Evolutionary conservation across 2,797 vertebrate genomes (phyloP), one percentile per base, ranked within the genome.

Genomic region (Botia kubotai): DNA sequence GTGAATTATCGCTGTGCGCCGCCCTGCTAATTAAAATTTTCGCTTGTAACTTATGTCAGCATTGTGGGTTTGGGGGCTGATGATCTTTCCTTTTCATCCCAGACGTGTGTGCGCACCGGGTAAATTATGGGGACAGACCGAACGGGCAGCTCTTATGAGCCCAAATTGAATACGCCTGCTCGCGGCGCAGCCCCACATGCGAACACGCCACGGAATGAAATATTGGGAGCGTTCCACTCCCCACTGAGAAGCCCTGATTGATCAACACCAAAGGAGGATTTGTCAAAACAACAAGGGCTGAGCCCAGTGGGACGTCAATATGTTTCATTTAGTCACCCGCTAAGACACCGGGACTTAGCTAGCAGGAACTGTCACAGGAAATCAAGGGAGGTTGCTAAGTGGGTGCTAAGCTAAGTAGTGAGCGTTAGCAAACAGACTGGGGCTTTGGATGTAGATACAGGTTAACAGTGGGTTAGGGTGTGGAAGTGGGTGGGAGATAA

Each of bases 1-100:
- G 95, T 97, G 95, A 97, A 96, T 97, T 96, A 97, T 95, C 94
- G 90, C 94, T 86, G 91, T 95, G 94, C 95, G 95, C 96, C 95
- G 91, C 95, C 94, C 92, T 62, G 89, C 94, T 95, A 98, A 98
- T 98, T 98, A 98, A 98, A 99, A 97, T 97, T 96, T 96, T 96
- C 95, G 95, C 97, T 97, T 97, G 96, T 98, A 97, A 97, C 95
- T 96, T 96, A 95, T 95, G 95, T 95, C 95, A 95, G 95, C 93
- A 93, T 96, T 96, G 95, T 93, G 95, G 65, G 65, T 89, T 84
- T 87, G 80, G 82, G 90, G 84, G 87, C 88, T 88, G 90, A 91
- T 89, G 90, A 92, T 91, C 89, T 94, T 94, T 92, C 91, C 84
- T 92, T 93, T 94, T 93, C 88, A 93, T 93, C 91, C 89, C 84